Percentiles rank a stretch among this genome's conserved stretches.
Evolutionary conservation across 1,140 invertebrate species (phyloP).

Genomic region (Procambarus clarkii): DNA sequence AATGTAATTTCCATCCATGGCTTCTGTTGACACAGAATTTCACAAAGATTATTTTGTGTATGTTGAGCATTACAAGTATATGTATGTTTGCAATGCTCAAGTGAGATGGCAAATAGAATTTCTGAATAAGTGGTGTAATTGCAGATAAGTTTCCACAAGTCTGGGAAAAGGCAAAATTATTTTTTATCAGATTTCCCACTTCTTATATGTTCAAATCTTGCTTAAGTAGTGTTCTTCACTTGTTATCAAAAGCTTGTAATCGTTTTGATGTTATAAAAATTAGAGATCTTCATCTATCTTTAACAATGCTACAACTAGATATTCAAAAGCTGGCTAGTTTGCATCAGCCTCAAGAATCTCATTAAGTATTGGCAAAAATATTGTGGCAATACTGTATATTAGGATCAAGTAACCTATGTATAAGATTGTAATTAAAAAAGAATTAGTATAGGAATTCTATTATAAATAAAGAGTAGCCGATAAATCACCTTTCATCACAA

Average conservation of each 20-base stretch:
- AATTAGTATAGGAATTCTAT: no score
- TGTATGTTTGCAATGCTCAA: background rate
- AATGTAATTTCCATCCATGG: constrained; percentile 7
- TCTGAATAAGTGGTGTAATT: background rate
- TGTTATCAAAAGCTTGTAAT: constrained; percentile 6
- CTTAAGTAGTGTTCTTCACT: background rate
- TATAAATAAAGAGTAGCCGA: no score
- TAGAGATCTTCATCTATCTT: background rate
- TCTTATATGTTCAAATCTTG: background rate
- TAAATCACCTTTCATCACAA: no score
- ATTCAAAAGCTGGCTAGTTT: background rate
- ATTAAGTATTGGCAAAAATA: no score
- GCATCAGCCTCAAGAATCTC: background rate
- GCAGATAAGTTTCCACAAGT: background rate
- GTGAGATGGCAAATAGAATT: background rate
- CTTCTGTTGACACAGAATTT: background rate
- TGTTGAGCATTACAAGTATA: constrained; percentile 2
- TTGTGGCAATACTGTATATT: no score
- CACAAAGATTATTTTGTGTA: background rate
- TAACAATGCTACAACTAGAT: background rate
- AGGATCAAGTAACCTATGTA: no score
- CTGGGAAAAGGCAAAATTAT: background rate
- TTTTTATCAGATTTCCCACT: background rate
- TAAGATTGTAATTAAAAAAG: no score
- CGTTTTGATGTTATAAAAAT: background rate